phyloP scores from a whole-genome alignment of 2,797 vertebrate species.

The Falco concolor region DNA sequence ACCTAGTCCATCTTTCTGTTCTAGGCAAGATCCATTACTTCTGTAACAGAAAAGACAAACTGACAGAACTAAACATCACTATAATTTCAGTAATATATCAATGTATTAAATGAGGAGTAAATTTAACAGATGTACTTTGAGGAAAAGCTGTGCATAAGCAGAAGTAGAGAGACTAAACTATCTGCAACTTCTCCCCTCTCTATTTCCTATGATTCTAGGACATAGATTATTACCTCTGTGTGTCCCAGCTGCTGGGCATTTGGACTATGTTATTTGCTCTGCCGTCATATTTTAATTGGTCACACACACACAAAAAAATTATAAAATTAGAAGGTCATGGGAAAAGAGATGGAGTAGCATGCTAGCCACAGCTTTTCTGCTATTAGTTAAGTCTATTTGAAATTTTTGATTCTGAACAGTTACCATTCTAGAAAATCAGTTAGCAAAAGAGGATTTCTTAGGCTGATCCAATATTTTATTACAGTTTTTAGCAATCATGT shows the following conservation, averaged over 20 bases:
- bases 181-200: not conserved
- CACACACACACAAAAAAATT: not conserved
- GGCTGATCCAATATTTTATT: slow-evolving; percentile 14
- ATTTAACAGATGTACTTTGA: slow-evolving; percentile 1
- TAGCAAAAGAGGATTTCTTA: not conserved
- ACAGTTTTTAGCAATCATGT: slow-evolving; percentile 23
- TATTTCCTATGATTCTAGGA: not conserved
- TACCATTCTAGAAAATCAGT: slow-evolving; percentile 23
- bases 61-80: not conserved
- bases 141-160: not conserved
- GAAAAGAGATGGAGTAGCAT: slow-evolving; percentile 14
- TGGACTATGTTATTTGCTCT: not conserved
- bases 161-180: not conserved
- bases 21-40: not conserved
- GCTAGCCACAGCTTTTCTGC: slow-evolving; percentile 23
- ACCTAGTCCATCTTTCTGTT: not conserved
- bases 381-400: slow-evolving; percentile 17
- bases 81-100: not conserved
- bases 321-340: slow-evolving; percentile 42
- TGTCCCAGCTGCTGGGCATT: slow-evolving; percentile 17
- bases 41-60: not conserved
- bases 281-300: not conserved
- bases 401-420: not conserved
- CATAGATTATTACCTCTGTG: not conserved
- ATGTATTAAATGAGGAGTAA: slow-evolving; percentile 1